A percentile compares a stretch with the other conserved stretches of the same genome.
Conservation (phyloP, 2,113 vertebrate genomes). For the Spilogale gracilis region DNA sequence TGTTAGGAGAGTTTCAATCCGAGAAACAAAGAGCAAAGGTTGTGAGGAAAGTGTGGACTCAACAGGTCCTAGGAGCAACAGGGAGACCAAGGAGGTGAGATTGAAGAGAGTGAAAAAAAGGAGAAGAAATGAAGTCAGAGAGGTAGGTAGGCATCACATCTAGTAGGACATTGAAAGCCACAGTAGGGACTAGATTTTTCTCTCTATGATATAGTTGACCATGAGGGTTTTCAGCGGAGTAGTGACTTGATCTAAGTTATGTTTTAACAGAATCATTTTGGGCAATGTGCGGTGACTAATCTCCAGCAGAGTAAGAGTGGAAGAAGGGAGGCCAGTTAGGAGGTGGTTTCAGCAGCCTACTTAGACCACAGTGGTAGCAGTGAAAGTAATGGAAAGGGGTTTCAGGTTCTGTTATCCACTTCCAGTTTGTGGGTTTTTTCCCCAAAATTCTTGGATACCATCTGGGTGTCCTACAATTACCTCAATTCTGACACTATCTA, state of each 20-base stretch:
- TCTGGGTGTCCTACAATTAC: not conserved
- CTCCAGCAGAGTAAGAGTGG: not conserved
- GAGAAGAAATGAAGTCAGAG: not conserved
- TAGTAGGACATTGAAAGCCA: not conserved
- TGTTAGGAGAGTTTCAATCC: not conserved
- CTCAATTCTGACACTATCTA: not conserved
- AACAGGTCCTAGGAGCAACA: not conserved
- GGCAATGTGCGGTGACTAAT: not conserved
- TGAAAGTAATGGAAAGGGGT: not conserved
- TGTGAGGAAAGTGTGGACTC: not conserved
- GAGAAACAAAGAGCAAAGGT: not conserved
- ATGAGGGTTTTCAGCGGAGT: not conserved
- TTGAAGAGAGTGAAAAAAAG: not conserved
- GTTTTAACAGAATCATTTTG: not conserved
- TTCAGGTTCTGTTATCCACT: not conserved
- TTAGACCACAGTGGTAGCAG: no score
- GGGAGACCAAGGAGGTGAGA: no score
- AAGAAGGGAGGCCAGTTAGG: not conserved
- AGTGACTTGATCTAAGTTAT: not conserved
- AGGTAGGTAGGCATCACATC: not conserved
- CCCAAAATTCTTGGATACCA: not conserved
- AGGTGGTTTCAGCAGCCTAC: not conserved
- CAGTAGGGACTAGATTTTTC: not conserved
- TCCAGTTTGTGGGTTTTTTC: not conserved
- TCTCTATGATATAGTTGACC: not conserved